Percentiles rank a stretch among this genome's conserved stretches.
Evolutionary conservation across 2,888 invertebrate species (phyloP).

Genomic region (Cryptocephalus moraei): DNA sequence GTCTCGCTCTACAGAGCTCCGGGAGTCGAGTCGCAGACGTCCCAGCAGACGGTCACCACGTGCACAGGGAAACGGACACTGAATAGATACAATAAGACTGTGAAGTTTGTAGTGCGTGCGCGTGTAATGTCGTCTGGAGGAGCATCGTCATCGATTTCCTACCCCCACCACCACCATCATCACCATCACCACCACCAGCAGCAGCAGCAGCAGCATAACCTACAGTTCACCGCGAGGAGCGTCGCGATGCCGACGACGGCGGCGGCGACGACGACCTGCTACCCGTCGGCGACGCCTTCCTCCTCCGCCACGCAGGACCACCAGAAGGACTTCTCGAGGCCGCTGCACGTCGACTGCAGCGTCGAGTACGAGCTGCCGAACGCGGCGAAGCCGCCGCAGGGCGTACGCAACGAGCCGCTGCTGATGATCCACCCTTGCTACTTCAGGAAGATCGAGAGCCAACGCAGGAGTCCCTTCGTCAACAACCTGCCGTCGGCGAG

Average conservation of each 20-base stretch:
- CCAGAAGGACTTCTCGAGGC: slow-evolving; percentile 70
- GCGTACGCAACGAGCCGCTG: slow-evolving; percentile 71
- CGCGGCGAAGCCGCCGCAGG: slow-evolving; percentile 78
- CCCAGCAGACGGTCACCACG: slow-evolving; percentile 15
- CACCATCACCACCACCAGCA: slow-evolving; percentile 5
- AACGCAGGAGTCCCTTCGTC: slow-evolving; percentile 71
- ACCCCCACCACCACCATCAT: slow-evolving; percentile 31
- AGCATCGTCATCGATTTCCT: slow-evolving; percentile 38
- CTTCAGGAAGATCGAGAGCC: slow-evolving; percentile 77
- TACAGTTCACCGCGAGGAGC: slow-evolving; percentile 8
- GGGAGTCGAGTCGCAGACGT: slow-evolving; percentile 34
- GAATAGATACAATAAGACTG: too few relatives aligned
- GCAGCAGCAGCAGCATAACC: not conserved
- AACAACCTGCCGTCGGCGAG: slow-evolving; percentile 60
- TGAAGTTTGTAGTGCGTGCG: too few relatives aligned
- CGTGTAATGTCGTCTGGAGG: not conserved
- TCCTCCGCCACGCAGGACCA: slow-evolving; percentile 37
- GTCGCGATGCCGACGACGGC: slow-evolving; percentile 24
- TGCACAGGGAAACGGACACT: not conserved
- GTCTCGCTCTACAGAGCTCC: slow-evolving; percentile 4
- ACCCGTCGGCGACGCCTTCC: slow-evolving; percentile 33
- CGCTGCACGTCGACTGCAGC: slow-evolving; percentile 83
- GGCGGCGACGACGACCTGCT: slow-evolving; percentile 35
- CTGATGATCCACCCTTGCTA: slow-evolving; percentile 86
- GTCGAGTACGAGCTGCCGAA: slow-evolving; percentile 86